A percentile compares a stretch with the other conserved stretches of the same genome.
phyloP scores from a whole-genome alignment of 2,113 vertebrate genomes.

The Collichthys lucidus region DNA sequence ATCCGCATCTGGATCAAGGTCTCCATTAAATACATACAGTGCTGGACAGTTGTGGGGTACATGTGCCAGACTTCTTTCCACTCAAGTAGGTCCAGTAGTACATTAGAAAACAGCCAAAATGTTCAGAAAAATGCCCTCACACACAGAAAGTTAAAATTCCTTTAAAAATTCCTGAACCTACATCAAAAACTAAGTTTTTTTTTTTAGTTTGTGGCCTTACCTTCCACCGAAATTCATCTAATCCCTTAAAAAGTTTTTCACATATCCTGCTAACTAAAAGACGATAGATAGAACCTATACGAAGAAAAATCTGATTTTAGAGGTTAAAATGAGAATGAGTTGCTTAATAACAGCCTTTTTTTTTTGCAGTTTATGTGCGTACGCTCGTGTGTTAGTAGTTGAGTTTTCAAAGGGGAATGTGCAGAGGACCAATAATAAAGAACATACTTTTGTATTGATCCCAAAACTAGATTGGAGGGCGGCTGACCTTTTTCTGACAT shows the following conservation, averaged over 20 bases:
- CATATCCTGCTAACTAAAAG: conserved; percentile 8
- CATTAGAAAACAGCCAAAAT: conserved; percentile 48
- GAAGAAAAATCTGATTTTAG: conserved; percentile 10
- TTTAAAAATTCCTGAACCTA: conserved; percentile 23
- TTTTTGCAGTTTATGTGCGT: not conserved
- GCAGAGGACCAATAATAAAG: conserved; percentile 58
- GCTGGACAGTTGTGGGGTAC: conserved; percentile 38
- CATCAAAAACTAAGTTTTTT: conserved; percentile 33
- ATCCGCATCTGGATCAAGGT: conserved; percentile 40
- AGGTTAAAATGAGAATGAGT: conserved; percentile 21
- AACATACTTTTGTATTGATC: conserved; percentile 76
- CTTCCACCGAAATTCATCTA: conserved; percentile 27
- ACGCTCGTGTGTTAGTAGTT: conserved; percentile 4
- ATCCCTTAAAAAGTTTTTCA: conserved; percentile 17
- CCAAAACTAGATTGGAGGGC: conserved; percentile 63
- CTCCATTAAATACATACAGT: conserved; percentile 31
- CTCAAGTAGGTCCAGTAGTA: conserved; percentile 45
- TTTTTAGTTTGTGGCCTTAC: not conserved
- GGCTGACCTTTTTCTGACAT: conserved; percentile 70
- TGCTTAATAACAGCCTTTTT: conserved; percentile 19
- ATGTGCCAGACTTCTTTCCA: conserved; percentile 36
- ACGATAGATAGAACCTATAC: not conserved
- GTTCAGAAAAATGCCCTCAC: conserved; percentile 1
- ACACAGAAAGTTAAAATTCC: conserved; percentile 20
- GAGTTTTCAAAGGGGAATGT: conserved; percentile 14